Conservation (phyloP, 2,113 vertebrate genomes). For the Epinephelus fuscoguttatus region DNA sequence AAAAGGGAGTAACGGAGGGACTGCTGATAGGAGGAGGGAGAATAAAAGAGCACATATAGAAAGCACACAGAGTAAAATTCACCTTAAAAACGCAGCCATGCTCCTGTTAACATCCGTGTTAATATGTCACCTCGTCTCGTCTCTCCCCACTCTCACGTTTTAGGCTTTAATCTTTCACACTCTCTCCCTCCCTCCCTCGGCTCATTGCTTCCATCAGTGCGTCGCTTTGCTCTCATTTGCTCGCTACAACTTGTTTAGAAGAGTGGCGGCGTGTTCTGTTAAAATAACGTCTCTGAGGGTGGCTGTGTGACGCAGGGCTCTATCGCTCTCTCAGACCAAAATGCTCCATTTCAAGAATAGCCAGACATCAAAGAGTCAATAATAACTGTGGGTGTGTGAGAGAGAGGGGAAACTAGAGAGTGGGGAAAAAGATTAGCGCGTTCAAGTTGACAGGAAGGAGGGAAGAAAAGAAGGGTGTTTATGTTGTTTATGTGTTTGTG, state of each 20-base stretch:
- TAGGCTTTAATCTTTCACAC: slow-evolving; percentile 49
- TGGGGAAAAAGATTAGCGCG: slow-evolving; percentile 7
- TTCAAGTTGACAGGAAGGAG: slow-evolving; percentile 28
- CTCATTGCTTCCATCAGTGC: slow-evolving; percentile 48
- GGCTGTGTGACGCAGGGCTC: not conserved
- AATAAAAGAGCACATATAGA: not conserved
- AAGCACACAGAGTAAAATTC: slow-evolving; percentile 38
- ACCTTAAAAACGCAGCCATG: slow-evolving; percentile 18
- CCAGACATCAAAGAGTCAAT: slow-evolving; percentile 51
- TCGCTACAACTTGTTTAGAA: slow-evolving; percentile 37
- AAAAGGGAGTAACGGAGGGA: slow-evolving; percentile 10
- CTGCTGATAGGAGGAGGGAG: slow-evolving; percentile 41
- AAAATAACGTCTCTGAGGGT: not conserved
- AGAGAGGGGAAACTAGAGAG: not conserved
- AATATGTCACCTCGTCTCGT: slow-evolving; percentile 27
- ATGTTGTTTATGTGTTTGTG: not conserved
- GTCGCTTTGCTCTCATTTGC: slow-evolving; percentile 45
- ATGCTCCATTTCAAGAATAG: slow-evolving; percentile 36
- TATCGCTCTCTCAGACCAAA: slow-evolving; percentile 1
- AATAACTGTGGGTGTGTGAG: slow-evolving; percentile 26
- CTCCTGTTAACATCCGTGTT: slow-evolving; percentile 37
- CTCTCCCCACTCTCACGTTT: slow-evolving; percentile 14
- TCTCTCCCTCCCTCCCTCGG: not conserved
- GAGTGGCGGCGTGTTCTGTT: not conserved
- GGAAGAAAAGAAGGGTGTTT: not conserved